Conservation (phyloP, 2,113 vertebrate genomes). For the Semnopithecus entellus region DNA sequence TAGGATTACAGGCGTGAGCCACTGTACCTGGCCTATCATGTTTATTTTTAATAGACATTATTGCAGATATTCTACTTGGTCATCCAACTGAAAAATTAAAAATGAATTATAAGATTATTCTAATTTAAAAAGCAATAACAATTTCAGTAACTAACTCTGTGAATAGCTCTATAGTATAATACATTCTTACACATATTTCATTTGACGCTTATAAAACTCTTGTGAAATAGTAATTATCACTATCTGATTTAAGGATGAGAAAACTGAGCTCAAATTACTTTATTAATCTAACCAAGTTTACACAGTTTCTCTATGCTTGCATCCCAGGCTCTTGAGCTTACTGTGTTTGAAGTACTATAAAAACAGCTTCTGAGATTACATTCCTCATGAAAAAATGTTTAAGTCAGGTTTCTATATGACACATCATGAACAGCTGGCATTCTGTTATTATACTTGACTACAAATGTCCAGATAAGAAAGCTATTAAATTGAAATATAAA, state of each 20-base stretch:
- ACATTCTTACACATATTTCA: not conserved
- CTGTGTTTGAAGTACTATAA: not conserved
- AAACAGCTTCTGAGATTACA: slow-evolving; percentile 38
- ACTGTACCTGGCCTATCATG: not conserved
- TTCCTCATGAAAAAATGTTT: not conserved
- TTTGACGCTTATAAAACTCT: not conserved
- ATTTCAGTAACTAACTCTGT: not conserved
- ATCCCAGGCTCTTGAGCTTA: not conserved
- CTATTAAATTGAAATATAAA: not conserved
- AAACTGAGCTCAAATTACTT: not conserved
- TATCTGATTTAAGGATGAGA: not conserved
- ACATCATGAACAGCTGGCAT: not conserved
- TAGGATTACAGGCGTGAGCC: too few relatives aligned
- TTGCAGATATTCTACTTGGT: not conserved
- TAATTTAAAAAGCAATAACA: not conserved
- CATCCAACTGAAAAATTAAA: slow-evolving; percentile 7
- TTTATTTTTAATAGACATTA: slow-evolving; percentile 18
- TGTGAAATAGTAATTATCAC: not conserved
- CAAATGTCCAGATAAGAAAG: not conserved
- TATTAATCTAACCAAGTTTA: not conserved
- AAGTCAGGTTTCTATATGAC: not conserved
- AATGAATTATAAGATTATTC: not conserved
- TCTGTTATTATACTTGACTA: not conserved
- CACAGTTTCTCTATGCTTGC: not conserved
- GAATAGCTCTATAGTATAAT: not conserved